These are phyloP conservation scores for Geococcyx californianus DNA, from an alignment of 2,113 vertebrate genomes.

Conservation along the genomic window DNA sequence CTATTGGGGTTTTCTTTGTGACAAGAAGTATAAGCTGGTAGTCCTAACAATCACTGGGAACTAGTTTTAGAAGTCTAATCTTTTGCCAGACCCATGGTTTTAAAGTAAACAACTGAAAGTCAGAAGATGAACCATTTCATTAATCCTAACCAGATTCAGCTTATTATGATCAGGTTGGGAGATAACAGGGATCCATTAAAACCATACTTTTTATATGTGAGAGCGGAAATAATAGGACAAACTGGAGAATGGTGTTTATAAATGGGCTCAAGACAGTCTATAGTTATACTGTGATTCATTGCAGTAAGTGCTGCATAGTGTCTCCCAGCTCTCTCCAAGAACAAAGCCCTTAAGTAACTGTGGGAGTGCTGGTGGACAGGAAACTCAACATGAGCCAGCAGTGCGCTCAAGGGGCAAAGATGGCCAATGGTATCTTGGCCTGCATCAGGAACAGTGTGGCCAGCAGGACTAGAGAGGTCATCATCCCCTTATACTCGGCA, in stretches of 20 bases:
- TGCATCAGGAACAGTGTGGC: no score
- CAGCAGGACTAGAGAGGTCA: no score
- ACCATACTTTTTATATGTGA: not conserved
- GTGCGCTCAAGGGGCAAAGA: no score
- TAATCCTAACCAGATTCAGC: not conserved
- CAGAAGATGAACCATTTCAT: not conserved
- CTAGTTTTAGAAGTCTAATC: not conserved
- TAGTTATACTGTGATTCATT: not conserved
- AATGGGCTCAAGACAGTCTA: not conserved
- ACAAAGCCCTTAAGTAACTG: not conserved
- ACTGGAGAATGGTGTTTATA: not conserved
- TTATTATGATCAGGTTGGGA: not conserved
- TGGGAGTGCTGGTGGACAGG: no score
- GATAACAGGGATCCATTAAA: not conserved
- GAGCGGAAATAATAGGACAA: not conserved
- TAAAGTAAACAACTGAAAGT: not conserved
- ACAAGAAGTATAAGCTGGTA: not conserved
- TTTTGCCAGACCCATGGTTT: not conserved
- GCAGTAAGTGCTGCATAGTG: not conserved
- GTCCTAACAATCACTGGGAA: not conserved
- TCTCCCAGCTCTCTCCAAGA: not conserved
- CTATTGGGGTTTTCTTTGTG: not conserved
- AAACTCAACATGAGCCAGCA: no score
- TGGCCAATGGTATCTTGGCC: no score
- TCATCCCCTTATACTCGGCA: no score